Base-by-base conservation (phyloP, 2,113 vertebrate species). In the Phrynosoma platyrhinos region DNA sequence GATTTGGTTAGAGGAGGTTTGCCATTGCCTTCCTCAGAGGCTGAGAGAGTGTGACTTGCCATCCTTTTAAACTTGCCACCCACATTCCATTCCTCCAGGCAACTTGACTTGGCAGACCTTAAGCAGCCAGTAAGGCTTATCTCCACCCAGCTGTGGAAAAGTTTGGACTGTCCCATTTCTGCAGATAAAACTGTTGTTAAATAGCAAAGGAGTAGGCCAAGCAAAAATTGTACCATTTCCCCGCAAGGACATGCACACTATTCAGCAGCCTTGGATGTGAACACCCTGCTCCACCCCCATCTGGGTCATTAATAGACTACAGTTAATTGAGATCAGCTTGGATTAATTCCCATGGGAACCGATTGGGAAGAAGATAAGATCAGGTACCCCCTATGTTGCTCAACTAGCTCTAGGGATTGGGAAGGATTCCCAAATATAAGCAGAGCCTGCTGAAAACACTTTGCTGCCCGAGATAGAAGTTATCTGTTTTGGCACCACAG, bases 321-420 rank as follows among this genome's bases (percentile, higher is more conserved):
- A 64, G 53, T 84, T 90, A 87, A 90, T 87, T 90, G 85, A 47
- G 89, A 87, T 90, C 87, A 87, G 68, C 21, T 58, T 25, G 74
- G 85, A 90, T 90, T 90, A 90, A 90, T 90, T 86, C 66, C 85
- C 81, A 90, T 90, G 75, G 85, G 89, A 79, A 90, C 85, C 23
- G 18, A 18, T 69, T 86, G 42, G 5, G 79, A 25, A 72, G 66
- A 5, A 71, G 72, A 86, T 81, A 76, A 82, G 32, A 58, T 78
- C 84, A 83, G 62, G 66, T 72, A 86, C 32, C 75, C 5, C 58
- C 90, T 69, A n/a, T 25, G 77, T 55, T 68, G 58, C 82, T 71
- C 42, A 82, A 86, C 5, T 62, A 36, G 53, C 12, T 40, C 78
- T 20, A 20, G 53, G 74, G 32, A 27, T 58, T 77, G 40, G 32